Base-by-base conservation (phyloP, 2,797 vertebrate species). In the Hydrophis major region DNA sequence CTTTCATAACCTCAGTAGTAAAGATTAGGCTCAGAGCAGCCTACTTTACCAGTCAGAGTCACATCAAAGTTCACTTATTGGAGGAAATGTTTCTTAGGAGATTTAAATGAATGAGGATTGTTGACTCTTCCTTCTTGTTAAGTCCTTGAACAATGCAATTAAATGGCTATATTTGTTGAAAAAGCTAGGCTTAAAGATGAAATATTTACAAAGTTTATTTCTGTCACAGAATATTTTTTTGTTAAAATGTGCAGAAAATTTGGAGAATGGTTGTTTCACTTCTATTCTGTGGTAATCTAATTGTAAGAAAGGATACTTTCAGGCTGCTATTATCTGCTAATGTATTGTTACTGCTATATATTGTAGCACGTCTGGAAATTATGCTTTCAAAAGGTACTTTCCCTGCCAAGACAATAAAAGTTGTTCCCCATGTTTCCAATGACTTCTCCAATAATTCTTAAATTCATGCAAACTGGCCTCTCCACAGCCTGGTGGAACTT, bases 1-100 rank as follows among this genome's bases (percentile, higher is more conserved):
- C 92, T 91, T 89, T 89, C 37, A 22, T 87, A 90, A 87, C 78
- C 88, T 42, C 55, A n/a, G n/a, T 57, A 42, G 86, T 91, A 89
- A 93, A 91, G 50, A 57, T 69, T 50, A 66, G 53, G n/a, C 55
- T n/a, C 61, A 83, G 57, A 61, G 56, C 53, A 59, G 50, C n/a
- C 27, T 32, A 32, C 47, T 83, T 93, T 87, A 91, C 56, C 28
- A 83, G 63, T 78, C 37, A 20, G 50, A 50, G 37, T 89, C 42
- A 56, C 28, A 1, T 56, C 92, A 56, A 53, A 25, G 59, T 14
- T 86, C 88, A 89, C 20, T 88, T 61, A 12, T 55, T 53, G 20
- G 55, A 87, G 20, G 6, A 27, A 56, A 87, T 66, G 47, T 27
- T 74, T 59, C 27, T n/a, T 69, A 50, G 69, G n/a, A 47, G 7